phyloP scores from a whole-genome alignment of 2,888 invertebrate genomes.

The Calliscelio sp. region DNA sequence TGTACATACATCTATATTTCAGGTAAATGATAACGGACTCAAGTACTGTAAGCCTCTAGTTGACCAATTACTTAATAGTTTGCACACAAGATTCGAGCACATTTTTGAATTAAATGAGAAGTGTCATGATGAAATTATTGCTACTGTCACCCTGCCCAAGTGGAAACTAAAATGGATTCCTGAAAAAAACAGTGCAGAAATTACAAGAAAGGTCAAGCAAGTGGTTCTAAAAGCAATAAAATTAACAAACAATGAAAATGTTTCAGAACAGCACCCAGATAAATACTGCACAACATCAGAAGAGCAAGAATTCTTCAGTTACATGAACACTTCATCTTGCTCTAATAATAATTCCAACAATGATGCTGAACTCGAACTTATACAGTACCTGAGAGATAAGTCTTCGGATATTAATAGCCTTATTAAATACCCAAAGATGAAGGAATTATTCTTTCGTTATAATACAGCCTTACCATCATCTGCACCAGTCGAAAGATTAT shows the following conservation, averaged over 20 bases:
- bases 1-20: too few species aligned
- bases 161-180: constrained; percentile 23
- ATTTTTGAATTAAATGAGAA: constrained; percentile 2
- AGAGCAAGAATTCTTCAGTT: background rate
- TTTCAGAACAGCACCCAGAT: background rate
- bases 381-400: constrained; percentile 11
- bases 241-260: background rate
- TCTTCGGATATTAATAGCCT: background rate
- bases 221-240: background rate
- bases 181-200: background rate
- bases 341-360: background rate
- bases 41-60: background rate
- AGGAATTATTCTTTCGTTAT: background rate
- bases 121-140: background rate
- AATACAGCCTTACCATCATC: constrained; percentile 10
- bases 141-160: background rate
- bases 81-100: background rate
- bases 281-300: background rate
- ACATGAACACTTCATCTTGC: background rate
- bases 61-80: background rate
- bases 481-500: constrained; percentile 13
- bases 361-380: background rate
- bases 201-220: constrained; percentile 1
- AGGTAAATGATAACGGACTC: background rate
- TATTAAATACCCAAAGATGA: constrained; percentile 4